Evolutionary conservation across 1,140 invertebrate genomes (phyloP).

Genomic region (Archivesica marissinica): DNA sequence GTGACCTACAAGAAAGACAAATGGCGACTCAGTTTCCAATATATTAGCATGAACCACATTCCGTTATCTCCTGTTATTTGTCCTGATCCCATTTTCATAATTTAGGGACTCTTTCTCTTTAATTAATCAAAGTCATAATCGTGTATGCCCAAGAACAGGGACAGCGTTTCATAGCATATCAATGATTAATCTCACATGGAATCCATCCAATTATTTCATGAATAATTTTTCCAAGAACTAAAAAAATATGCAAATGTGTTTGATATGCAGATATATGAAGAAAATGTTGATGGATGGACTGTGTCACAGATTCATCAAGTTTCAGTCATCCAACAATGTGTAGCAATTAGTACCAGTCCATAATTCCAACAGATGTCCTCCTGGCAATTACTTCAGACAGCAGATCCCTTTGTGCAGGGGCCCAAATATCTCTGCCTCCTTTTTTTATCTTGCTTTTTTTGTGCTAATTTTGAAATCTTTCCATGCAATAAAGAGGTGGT

Average conservation of each 20-base stretch:
- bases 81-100: not conserved
- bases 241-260: slow-evolving; percentile 53
- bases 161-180: not conserved
- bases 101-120: not conserved
- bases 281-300: slow-evolving; percentile 52
- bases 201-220: slow-evolving; percentile 39
- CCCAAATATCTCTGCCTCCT: not conserved
- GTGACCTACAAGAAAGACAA: too few relatives aligned
- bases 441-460: not conserved
- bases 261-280: slow-evolving; percentile 48
- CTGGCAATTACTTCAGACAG: slow-evolving; percentile 8
- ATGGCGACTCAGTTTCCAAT: too few relatives aligned
- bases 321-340: slow-evolving; percentile 35
- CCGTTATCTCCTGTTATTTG: not conserved
- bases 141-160: not conserved
- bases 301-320: slow-evolving; percentile 60
- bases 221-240: slow-evolving; percentile 25
- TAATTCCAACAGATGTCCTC: slow-evolving; percentile 31
- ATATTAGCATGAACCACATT: too few relatives aligned
- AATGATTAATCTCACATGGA: slow-evolving; percentile 25
- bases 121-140: slow-evolving; percentile 10
- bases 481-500: not conserved
- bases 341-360: slow-evolving; percentile 47
- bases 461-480: slow-evolving; percentile 9
- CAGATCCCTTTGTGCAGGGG: not conserved